phyloP scores from a whole-genome alignment of 2,888 invertebrate genomes.

The Drosophila prolongata region DNA sequence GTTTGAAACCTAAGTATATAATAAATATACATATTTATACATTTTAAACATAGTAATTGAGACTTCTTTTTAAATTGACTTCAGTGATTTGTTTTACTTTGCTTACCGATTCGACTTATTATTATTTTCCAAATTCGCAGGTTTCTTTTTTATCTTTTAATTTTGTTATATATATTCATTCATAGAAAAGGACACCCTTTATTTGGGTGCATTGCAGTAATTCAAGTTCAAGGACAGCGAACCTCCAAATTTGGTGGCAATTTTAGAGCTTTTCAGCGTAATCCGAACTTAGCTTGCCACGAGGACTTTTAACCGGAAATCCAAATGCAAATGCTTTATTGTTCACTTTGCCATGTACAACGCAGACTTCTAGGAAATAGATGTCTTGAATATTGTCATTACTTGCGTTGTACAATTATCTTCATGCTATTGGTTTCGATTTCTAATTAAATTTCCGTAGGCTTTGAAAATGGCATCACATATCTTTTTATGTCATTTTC shows the following conservation, averaged over 20 bases:
- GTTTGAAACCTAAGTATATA: too few species aligned
- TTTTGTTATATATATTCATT: neutral
- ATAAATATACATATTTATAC: too few species aligned
- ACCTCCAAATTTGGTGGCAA: neutral
- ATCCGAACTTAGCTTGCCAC: slow-evolving; percentile 2
- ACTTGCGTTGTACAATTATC: slow-evolving; percentile 24
- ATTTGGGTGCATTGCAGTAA: slow-evolving; percentile 18
- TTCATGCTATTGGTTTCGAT: slow-evolving; percentile 2
- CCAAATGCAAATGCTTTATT: slow-evolving; percentile 5
- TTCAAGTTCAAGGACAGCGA: slow-evolving; percentile 32
- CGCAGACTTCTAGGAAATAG: neutral
- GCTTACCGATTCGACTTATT: too few species aligned
- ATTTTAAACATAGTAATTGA: too few species aligned
- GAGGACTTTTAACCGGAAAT: slow-evolving; percentile 2
- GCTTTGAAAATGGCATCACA: slow-evolving; percentile 16
- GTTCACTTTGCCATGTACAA: slow-evolving; percentile 1
- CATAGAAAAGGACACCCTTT: slow-evolving; percentile 12
- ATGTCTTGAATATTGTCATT: neutral
- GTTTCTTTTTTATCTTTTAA: too few species aligned
- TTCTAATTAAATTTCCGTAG: slow-evolving; percentile 21
- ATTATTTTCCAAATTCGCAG: too few species aligned
- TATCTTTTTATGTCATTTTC: slow-evolving; percentile 8
- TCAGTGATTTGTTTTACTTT: too few species aligned
- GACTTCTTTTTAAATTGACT: too few species aligned
- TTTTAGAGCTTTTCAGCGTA: neutral